Percentiles rank a stretch among this genome's conserved stretches.
These are phyloP conservation scores for Serilophus lunatus DNA, from an alignment of 2,113 vertebrate species.

Conservation along the genomic window DNA sequence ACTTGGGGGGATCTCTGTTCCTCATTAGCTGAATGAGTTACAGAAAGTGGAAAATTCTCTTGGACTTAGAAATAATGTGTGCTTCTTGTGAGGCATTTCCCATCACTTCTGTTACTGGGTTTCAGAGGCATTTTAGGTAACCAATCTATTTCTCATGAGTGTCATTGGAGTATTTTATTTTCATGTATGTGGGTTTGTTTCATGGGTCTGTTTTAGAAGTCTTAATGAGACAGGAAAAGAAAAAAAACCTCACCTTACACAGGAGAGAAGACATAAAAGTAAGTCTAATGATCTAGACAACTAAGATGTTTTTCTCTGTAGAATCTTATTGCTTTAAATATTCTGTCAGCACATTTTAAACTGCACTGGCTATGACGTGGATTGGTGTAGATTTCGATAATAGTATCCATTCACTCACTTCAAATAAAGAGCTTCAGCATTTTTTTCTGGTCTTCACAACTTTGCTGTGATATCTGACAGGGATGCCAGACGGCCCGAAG, in stretches of 20 bases:
- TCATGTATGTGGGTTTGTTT: background rate
- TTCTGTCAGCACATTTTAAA: background rate
- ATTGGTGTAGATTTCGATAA: background rate
- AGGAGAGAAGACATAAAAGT: background rate
- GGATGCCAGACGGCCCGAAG: constrained; percentile 85
- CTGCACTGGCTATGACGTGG: background rate
- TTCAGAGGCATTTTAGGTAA: background rate
- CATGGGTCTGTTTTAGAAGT: background rate
- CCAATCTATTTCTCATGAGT: background rate
- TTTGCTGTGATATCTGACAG: constrained; percentile 87
- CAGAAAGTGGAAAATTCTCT: background rate
- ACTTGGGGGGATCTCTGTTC: background rate
- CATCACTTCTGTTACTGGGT: background rate
- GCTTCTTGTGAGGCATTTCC: background rate
- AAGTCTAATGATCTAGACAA: background rate
- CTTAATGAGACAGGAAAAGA: background rate
- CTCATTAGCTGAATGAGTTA: background rate
- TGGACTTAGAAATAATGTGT: background rate
- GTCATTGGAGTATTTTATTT: background rate
- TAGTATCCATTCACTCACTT: background rate
- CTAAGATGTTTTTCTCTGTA: background rate
- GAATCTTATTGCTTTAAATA: background rate
- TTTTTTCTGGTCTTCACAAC: constrained; percentile 85
- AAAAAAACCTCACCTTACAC: background rate
- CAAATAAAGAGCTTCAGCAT: constrained; percentile 71